Evolutionary conservation across 2,888 invertebrate species (phyloP).

Genomic region (Sturmia bella): DNA sequence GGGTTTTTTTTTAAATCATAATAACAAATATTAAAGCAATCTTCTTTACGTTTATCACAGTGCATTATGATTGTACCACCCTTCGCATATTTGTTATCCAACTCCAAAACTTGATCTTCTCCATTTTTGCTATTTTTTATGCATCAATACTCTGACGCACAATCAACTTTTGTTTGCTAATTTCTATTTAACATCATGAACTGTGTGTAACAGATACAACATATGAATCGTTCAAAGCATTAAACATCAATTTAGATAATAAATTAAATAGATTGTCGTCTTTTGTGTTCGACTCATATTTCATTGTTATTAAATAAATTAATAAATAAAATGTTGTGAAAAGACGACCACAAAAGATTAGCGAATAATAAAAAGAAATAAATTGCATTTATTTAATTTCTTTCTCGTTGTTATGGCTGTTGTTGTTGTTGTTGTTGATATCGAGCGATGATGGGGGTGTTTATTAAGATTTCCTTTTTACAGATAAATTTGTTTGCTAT

Average conservation of each 20-base stretch:
- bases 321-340: slow-evolving; percentile 18
- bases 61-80: too few species aligned
- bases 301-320: slow-evolving; percentile 23
- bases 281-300: slow-evolving; percentile 12
- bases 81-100: too few species aligned
- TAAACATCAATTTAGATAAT: slow-evolving; percentile 38
- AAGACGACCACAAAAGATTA: slow-evolving; percentile 13
- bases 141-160: too few species aligned
- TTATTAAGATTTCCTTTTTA: slow-evolving; percentile 50
- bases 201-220: neutral
- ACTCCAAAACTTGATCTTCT: too few species aligned
- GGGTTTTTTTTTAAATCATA: too few species aligned
- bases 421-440: neutral
- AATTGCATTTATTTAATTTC: slow-evolving; percentile 21
- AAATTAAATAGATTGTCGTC: slow-evolving; percentile 34
- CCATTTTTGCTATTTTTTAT: too few species aligned
- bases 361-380: slow-evolving; percentile 3
- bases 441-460: slow-evolving; percentile 34
- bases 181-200: neutral
- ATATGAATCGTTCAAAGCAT: neutral
- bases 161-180: neutral
- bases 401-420: neutral
- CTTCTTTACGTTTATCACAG: too few species aligned
- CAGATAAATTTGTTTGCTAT: neutral
- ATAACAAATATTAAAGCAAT: too few species aligned